These are phyloP conservation scores for Agraylea sexmaculata DNA, from an alignment of 1,140 invertebrate species.

Conservation along the genomic window DNA sequence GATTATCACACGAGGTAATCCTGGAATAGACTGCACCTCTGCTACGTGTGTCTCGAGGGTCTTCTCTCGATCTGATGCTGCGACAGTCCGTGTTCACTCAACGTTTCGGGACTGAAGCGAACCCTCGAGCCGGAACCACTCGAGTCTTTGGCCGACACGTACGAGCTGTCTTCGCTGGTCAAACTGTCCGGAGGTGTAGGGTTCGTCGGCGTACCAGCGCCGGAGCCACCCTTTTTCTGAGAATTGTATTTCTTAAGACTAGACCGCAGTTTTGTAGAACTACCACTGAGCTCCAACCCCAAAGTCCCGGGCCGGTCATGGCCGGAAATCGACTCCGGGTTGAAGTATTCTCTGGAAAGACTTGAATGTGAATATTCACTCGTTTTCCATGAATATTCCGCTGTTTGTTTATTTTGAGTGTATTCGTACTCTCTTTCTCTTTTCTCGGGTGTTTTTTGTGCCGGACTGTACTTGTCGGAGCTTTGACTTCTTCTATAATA, in stretches of 20 bases:
- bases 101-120: conserved; percentile 66
- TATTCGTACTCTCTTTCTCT: conserved; percentile 25
- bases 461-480: conserved; percentile 22
- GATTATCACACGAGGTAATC: conserved; percentile 36
- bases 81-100: conserved; percentile 28
- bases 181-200: conserved; percentile 73
- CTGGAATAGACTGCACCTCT: conserved; percentile 34
- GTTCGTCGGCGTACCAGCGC: conserved; percentile 67
- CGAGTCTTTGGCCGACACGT: conserved; percentile 68
- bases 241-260: conserved; percentile 63
- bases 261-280: conserved; percentile 53
- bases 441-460: conserved; percentile 20
- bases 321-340: conserved; percentile 25
- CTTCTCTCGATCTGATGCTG: conserved; percentile 24
- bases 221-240: conserved; percentile 47
- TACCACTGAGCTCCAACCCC: conserved; percentile 41
- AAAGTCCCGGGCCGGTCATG: conserved; percentile 63
- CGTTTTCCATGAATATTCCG: conserved; percentile 36
- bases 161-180: conserved; percentile 73
- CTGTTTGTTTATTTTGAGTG: conserved; percentile 32
- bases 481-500: conserved; percentile 19
- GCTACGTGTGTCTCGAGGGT: conserved; percentile 34
- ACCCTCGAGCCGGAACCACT: conserved; percentile 55
- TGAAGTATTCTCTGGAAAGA: conserved; percentile 30
- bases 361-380: conserved; percentile 33